Evolutionary conservation across 2,888 invertebrate species (phyloP), one percentile per base, ranked within the genome.

Genomic region (Gisinianus flammeolus): DNA sequence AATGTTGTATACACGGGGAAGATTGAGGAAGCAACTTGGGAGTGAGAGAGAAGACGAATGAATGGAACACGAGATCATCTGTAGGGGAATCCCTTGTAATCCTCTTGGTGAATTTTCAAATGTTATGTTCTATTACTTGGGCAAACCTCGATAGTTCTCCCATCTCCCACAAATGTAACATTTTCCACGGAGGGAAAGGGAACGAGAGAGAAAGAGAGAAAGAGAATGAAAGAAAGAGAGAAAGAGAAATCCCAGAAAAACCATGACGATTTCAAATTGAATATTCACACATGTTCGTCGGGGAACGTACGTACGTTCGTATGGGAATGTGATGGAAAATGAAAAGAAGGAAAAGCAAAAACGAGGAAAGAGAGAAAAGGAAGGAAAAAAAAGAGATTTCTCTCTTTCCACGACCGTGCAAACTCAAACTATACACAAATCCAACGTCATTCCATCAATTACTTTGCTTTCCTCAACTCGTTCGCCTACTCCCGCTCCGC

Each of bases 21-120:
- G 28, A 31, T 10, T 4, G 33, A 33, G 16, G 30, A 58, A 33
- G 22, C n/a, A n/a, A n/a, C n/a, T n/a, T n/a, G n/a, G n/a, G n/a
- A n/a, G n/a, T n/a, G 24, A 72, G 70, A 64, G 70, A 22, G 64
- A 79, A 64, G 68, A 68, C 56, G 58, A 56, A 75, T 74, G 68
- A 74, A 64, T 70, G 64, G 66, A 56, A 77, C 35, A 62, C 33
- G 79, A 78, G 79, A 81, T 81, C 76, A 79, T 81, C 79, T 79
- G 74, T 77, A 74, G 28, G 62, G 73, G 70, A 71, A 79, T 81
- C 76, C 67, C 77, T 74, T 78, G 69, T 79, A 81, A 79, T 79
- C 81, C 81, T 71, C 68, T 76, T 76, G 69, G 69, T 56, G 69
- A 76, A 68, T 54, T 76, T 76, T 76, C 67, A 52, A 75, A 76